These are phyloP conservation scores for Hyposoter dolosus DNA, from an alignment of 2,888 invertebrate species.

Conservation along the genomic window DNA sequence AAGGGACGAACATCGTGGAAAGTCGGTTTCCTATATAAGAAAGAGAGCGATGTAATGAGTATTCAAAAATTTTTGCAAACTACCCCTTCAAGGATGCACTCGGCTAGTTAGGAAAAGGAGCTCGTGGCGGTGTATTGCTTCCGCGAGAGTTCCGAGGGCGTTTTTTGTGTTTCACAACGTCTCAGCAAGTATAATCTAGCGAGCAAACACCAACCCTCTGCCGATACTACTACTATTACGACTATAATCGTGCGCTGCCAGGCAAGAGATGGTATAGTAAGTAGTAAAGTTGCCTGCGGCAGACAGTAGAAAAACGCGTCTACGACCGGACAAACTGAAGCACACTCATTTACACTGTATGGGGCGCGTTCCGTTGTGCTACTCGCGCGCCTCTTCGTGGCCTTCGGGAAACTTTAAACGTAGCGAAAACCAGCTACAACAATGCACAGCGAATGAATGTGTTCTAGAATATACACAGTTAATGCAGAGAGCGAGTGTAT, in stretches of 20 bases:
- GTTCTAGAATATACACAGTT: constrained; percentile 43
- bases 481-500: background rate
- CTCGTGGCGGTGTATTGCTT: constrained; percentile 33
- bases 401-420: constrained; percentile 70
- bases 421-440: constrained; percentile 58
- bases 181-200: constrained; percentile 65
- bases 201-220: constrained; percentile 52
- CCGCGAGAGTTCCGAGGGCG: constrained; percentile 47
- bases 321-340: constrained; percentile 72
- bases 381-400: constrained; percentile 24
- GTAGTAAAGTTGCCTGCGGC: constrained; percentile 71
- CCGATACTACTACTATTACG: constrained; percentile 46
- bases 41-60: constrained; percentile 34
- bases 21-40: background rate
- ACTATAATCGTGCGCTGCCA: constrained; percentile 8
- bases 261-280: constrained; percentile 59
- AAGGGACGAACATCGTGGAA: background rate
- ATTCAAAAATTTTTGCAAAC: constrained; percentile 69
- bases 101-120: constrained; percentile 61
- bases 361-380: constrained; percentile 49
- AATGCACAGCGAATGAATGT: constrained; percentile 63
- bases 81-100: constrained; percentile 68
- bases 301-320: constrained; percentile 73
- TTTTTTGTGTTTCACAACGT: constrained; percentile 68
- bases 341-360: constrained; percentile 71